These are phyloP conservation scores for Dicentrarchus labrax DNA, from an alignment of 2,113 vertebrate species.

Conservation along the genomic window DNA sequence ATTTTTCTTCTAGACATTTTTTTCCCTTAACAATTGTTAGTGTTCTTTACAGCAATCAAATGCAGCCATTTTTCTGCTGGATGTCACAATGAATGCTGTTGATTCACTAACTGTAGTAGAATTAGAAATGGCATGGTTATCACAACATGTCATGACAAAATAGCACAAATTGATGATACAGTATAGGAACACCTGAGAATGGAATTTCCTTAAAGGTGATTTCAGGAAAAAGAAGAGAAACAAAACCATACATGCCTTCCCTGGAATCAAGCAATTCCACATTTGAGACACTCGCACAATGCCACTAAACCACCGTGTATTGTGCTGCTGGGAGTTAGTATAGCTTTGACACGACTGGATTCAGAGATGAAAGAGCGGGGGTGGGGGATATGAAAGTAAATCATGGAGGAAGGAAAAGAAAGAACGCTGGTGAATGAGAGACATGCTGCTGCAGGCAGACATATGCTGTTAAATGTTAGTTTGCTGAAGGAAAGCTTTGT, in stretches of 20 bases:
- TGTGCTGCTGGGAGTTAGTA: conserved; percentile 66
- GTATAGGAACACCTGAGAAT: conserved; percentile 1
- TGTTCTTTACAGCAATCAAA: neutral
- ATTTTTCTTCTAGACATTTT: neutral
- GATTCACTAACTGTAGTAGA: neutral
- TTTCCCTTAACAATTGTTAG: neutral
- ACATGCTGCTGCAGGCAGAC: conserved; percentile 44
- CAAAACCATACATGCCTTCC: conserved; percentile 45
- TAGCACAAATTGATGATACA: conserved; percentile 8
- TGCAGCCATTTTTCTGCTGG: neutral
- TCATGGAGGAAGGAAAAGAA: conserved; percentile 57
- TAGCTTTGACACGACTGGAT: conserved; percentile 59
- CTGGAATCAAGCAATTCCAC: conserved; percentile 55
- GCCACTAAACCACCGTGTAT: conserved; percentile 62
- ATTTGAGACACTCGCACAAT: conserved; percentile 65
- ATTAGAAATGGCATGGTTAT: conserved; percentile 1
- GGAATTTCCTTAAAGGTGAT: conserved; percentile 7
- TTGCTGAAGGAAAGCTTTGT: conserved; percentile 46
- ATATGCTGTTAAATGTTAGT: conserved; percentile 48
- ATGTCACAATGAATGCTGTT: neutral
- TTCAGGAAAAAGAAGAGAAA: conserved; percentile 28
- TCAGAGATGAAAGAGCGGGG: conserved; percentile 65
- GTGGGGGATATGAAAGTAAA: conserved; percentile 60
- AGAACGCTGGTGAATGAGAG: conserved; percentile 55
- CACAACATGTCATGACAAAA: conserved; percentile 5